Base-by-base conservation (phyloP, 1,140 invertebrate species). In the Drosophila equinoxialis region DNA sequence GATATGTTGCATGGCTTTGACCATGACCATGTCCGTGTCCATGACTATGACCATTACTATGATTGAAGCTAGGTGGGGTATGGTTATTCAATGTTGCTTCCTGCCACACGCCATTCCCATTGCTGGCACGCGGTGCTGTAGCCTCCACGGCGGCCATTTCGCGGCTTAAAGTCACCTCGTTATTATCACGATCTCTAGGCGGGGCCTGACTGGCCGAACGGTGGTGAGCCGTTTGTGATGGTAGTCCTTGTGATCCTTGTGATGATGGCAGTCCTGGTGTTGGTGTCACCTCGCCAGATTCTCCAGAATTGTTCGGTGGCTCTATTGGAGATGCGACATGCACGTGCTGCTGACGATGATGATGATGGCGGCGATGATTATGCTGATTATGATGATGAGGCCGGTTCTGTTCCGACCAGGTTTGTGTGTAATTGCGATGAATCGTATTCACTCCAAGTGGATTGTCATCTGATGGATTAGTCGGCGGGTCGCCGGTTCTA, bases 101-200 rank as follows among this genome's bases (percentile, higher is more conserved):
- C 67, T 71, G 75, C 72, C 75, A 78, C 33, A 71, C 2, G 1
- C 64, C 57, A 0, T 30, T 26, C 5, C 30, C 30, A 11, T n/a
- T 65, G n/a, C 20, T 54, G n/a, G 8, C 54, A 17, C 45, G 68
- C 3, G 65, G 59, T 1, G 75, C 82, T 2, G 79, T 68, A 7
- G 73, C 79, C 11, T 62, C 74, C 42, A 81, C 62, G 4, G 82
- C 81, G 1, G 77, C 81, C 30, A 77, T 14, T 48, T 86, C 78
- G 1, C 74, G 55, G 3, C 51, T 64, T 20, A 79, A 13, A 0
- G 63, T 45, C 14, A 68, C 45, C 4, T 62, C 51, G 3, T 51
- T 45, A 3, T 61, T 45, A 3, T 61, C 39, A 41, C 14, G 51
- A 13, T 33, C 33, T 20, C 37, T 48, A 14, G 23, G 13, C 33